Base-by-base conservation (phyloP, 2,113 vertebrate genomes). In the Vimba vimba region DNA sequence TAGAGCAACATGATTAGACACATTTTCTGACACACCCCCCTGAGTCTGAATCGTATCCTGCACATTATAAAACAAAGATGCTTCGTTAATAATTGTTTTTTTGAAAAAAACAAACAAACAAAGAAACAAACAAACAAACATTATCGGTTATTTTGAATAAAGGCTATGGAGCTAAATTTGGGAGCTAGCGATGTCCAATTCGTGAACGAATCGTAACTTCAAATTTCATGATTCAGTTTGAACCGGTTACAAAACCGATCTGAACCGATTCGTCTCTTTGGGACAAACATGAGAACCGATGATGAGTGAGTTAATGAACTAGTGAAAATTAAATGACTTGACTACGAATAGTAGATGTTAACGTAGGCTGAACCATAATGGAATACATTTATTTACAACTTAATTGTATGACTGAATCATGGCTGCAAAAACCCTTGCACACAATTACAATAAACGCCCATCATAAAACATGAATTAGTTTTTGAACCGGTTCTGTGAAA, bases 1-100 rank as follows among this genome's bases (percentile, higher is more conserved):
- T 62, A 39, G 33, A 8, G n/a, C 36, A 30, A 6, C 62, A 33
- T 33, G 15, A 50, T 47, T 60, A 57, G 21, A 27, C 2, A 27
- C 8, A 50, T 68, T 68, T 68, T 68, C 62, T 50, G 79, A 82
- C 79, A 82, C 60, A 68, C 79, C 79, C 79, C 75, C 79, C 23
- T 47, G 2, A 47, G 52, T 9, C 0, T 68, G 43, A 27, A 64
- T 47, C 71, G 23, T 30, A 8, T 11, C 6, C 21, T 79, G 10
- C 30, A 64, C 36, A 64, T 39, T 47, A 45, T 59, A 36, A 59
- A 10, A 55, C 74, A 57, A n/a, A 79, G 1, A 59, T n/a, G 11
- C 23, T 17, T 23, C 2, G 6, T 79, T 60, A 5, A 4, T 79
- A 0, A 43, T n/a, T 15, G 1, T 25, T n/a, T 13, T 4, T 13